Evolutionary conservation across 2,888 invertebrate species (phyloP), one percentile per base, ranked within the genome.

Genomic region (Conomelus anceps): DNA sequence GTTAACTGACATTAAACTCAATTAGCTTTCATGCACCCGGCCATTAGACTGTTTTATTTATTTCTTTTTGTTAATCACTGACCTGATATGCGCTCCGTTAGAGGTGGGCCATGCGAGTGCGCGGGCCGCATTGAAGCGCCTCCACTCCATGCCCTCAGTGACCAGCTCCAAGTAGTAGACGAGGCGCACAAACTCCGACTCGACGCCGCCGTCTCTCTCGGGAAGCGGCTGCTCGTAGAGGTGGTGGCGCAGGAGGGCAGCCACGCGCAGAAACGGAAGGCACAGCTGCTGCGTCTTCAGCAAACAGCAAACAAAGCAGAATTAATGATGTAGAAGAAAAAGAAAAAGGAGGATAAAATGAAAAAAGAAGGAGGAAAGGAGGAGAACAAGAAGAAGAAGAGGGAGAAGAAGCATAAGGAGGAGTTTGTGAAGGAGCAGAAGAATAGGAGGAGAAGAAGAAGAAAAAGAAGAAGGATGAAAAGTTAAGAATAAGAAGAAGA

Each of bases 211-310:
- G n/a, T n/a, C n/a, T n/a, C n/a, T 95, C 91, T 95, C 95, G 0
- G 97, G 97, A 93, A 98, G 94, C 87, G 96, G 95, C 92, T 96
- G 95, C 90, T 97, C 96, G 93, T 97, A 97, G 91, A 97, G 94
- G 94, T 98, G 98, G 93, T 96, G 96, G 88, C 96, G 95, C 88
- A 99, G 94, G 9, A 99, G 94, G 0, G 98, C 95, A 1, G 98
- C 97, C 88, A 98, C 95, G 86, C 98, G 95, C 91, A 98, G 93
- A 93, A 97, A 98, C 22, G 98, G 98, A 90, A 98, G 94, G 92
- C 97, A 96, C 90, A 97, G 94, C 91, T 96, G 95, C 93, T 98
- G 97, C 89, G 98, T 94, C 95, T 96, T 93, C 9, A 90, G 89
- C 20, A 63, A 13, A n/a, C 84, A 86, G 87, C 20, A 24, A 23